Conservation (phyloP, 1,140 invertebrate species). For the Sminthurinus signatus region DNA sequence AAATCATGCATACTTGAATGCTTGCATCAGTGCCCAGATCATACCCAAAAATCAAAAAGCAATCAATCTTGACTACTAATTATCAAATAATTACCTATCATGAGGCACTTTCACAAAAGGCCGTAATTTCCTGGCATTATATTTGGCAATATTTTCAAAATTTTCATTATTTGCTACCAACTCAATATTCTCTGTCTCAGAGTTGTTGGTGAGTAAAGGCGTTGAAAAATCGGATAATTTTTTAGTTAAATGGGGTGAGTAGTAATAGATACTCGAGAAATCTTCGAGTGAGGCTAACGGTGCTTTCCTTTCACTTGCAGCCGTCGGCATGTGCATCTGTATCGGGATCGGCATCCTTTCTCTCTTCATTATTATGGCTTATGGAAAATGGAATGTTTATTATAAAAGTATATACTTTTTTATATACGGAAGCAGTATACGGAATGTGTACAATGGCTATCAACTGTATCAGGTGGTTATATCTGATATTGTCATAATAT, state of each 20-base stretch:
- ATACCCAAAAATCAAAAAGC: no score
- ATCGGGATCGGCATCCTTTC: no score
- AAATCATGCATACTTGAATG: no score
- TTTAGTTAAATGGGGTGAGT: constrained; percentile 32
- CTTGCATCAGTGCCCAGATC: not conserved
- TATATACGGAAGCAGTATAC: no score
- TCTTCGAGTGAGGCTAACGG: constrained; percentile 40
- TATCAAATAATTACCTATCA: no score
- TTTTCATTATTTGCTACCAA: constrained; percentile 36
- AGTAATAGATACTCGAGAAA: constrained; percentile 39
- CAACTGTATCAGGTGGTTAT: no score
- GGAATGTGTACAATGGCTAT: no score
- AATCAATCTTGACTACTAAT: no score
- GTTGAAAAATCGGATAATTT: constrained; percentile 32
- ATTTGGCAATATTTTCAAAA: constrained; percentile 37
- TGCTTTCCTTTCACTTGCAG: constrained; percentile 21
- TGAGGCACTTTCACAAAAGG: constrained; percentile 39
- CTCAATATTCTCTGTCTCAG: constrained; percentile 26
- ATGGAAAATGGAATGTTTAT: no score
- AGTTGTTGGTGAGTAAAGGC: constrained; percentile 26
- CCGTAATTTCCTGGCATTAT: constrained; percentile 36
- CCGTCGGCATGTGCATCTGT: no score
- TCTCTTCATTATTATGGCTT: not conserved
- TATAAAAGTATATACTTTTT: no score
- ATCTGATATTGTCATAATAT: no score